These are phyloP conservation scores for Zeuzera pyrina DNA, from an alignment of 2,888 invertebrate species.

Conservation along the genomic window DNA sequence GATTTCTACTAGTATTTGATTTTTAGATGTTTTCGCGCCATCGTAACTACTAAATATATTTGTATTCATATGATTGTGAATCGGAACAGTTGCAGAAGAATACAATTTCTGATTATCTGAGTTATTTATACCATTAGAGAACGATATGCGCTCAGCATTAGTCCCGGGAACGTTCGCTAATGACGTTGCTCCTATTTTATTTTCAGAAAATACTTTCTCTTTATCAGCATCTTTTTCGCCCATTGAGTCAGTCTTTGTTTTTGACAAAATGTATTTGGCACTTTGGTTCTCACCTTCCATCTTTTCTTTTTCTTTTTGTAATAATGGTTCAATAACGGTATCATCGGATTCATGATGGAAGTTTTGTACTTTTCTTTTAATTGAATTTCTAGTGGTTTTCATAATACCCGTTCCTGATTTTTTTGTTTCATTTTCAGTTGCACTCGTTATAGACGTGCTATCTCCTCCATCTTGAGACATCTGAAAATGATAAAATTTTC, in stretches of 20 bases:
- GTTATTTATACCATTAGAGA: constrained; percentile 1
- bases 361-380: constrained; percentile 51
- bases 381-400: constrained; percentile 57
- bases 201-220: constrained; percentile 27
- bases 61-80: constrained; percentile 51
- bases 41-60: constrained; percentile 38
- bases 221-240: constrained; percentile 30
- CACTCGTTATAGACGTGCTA: constrained; percentile 50
- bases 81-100: constrained; percentile 19
- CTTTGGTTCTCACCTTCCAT: constrained; percentile 35
- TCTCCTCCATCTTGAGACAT: constrained; percentile 59
- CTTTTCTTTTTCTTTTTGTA: constrained; percentile 47
- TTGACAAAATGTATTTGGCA: constrained; percentile 53
- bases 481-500: constrained; percentile 39
- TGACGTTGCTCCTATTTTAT: constrained; percentile 20
- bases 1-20: constrained; percentile 47
- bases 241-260: constrained; percentile 50
- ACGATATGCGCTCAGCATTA: not conserved
- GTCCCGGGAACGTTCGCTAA: constrained; percentile 16
- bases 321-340: constrained; percentile 53
- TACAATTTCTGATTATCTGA: constrained; percentile 18
- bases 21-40: constrained; percentile 31
- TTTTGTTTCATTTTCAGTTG: constrained; percentile 53
- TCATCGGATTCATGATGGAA: constrained; percentile 55
- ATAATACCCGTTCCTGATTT: constrained; percentile 53